Base-by-base conservation (phyloP, 2,888 invertebrate species). In the Rotaria socialis region DNA sequence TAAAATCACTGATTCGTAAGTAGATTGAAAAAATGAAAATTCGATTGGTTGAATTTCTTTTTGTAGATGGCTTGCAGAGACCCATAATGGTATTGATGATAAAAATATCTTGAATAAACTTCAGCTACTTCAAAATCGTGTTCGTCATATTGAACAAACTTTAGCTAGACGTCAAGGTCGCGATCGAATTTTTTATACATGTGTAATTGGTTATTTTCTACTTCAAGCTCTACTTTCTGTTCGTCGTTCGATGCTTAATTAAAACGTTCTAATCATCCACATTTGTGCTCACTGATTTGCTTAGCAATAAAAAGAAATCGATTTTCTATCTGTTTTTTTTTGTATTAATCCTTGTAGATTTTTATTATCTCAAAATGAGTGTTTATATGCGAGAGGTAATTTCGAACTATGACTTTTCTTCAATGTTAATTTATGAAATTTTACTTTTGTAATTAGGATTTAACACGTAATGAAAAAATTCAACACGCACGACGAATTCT, bases 401-500 rank as follows among this genome's bases (percentile, higher is more conserved):
- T 50, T 27, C 27, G 14, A 52, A 16, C 3, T 16, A 52, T 16
- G 14, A 14, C 11, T 0, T 58, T n/a, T 24, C 11, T 58, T n/a
- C 24, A 58, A 24, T 3, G n/a, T 47, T 47, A 3, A 47, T 11
- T 4, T 8, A 58, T 58, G 2, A 27, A 14, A 3, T 67, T 16
- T 43, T 24, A 2, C n/a, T 75, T 75, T 43, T 75, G 35, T 43
- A 24, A 22, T 24, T 43, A 80, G 47, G 47, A 80, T 80, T 80
- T 80, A 80, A 80, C 47, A 47, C 80, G 80, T 5, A 80, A 80
- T 80, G 47, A 80, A 80, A 80, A 47, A 47, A 47, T 80, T n/a
- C 80, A 80, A 80, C 80, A 80, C 47, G 80, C 80, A 80, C 43
- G 47, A n/a, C 47, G 80, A 24, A n/a, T 80, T 41, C n/a, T 80